A percentile compares a stretch with the other conserved stretches of the same genome.
Evolutionary conservation across 2,888 invertebrate species (phyloP).

Genomic region (Melangyna quadrimaculata): DNA sequence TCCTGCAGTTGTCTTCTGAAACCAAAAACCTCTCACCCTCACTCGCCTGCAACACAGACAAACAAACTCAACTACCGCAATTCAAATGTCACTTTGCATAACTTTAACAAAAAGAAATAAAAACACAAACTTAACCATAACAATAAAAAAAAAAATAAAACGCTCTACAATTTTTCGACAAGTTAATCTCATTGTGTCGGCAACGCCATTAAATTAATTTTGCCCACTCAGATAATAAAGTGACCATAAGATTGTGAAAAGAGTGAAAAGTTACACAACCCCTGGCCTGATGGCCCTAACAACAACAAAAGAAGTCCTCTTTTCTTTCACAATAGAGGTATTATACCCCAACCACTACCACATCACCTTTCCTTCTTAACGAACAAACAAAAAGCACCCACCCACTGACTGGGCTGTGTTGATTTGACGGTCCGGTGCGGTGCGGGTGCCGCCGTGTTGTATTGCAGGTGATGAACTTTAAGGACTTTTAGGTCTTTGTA

Average conservation of each 20-base stretch:
- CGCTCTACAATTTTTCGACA: constrained; percentile 6
- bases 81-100: constrained; percentile 32
- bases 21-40: background rate
- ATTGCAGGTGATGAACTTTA: background rate
- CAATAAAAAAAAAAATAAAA: background rate
- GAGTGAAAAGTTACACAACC: constrained; percentile 20
- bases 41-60: background rate
- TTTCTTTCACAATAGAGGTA: background rate
- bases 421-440: background rate
- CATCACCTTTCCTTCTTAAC: background rate
- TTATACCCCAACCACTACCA: background rate
- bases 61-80: background rate
- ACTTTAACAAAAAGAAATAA: background rate
- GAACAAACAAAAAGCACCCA: background rate
- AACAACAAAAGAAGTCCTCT: background rate
- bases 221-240: constrained; percentile 47
- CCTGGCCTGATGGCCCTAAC: background rate
- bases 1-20: background rate
- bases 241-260: constrained; percentile 49
- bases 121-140: background rate
- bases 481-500: constrained; percentile 22
- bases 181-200: constrained; percentile 46
- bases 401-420: background rate
- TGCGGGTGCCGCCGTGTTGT: no score
- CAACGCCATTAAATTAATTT: constrained; percentile 52